A percentile compares a stretch with the other conserved stretches of the same genome.
phyloP scores from a whole-genome alignment of 2,113 vertebrate species.

The Maccullochella peelii region DNA sequence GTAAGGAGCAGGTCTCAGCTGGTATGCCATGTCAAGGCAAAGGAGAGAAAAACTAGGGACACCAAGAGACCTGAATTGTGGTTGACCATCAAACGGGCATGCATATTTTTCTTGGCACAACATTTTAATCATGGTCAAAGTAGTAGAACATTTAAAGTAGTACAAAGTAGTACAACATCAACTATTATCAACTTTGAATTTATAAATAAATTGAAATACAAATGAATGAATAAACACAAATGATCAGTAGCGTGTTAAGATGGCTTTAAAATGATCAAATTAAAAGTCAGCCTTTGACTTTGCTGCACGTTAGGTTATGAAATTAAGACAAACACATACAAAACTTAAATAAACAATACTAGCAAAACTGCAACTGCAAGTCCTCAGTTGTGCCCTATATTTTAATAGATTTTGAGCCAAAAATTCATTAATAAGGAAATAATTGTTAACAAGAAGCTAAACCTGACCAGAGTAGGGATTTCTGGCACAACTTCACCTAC shows the following conservation, averaged over 20 bases:
- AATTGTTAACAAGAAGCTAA: not conserved
- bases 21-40: slow-evolving; percentile 62
- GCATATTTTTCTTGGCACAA: not conserved
- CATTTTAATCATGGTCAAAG: slow-evolving; percentile 4
- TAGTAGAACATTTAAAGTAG: not conserved
- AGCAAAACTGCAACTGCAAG: not conserved
- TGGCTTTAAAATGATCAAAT: not conserved
- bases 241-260: not conserved
- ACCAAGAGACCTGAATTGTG: slow-evolving; percentile 44
- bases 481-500: not conserved
- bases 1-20: slow-evolving; percentile 78
- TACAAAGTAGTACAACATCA: not conserved
- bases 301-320: not conserved
- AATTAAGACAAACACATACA: not conserved
- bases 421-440: not conserved
- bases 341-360: not conserved
- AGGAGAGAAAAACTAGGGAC: slow-evolving; percentile 42
- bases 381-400: not conserved
- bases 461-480: not conserved
- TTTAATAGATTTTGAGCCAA: not conserved
- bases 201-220: not conserved
- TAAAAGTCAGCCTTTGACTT: not conserved
- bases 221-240: not conserved
- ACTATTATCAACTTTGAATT: not conserved
- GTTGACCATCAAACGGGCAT: slow-evolving; percentile 20